Evolutionary conservation across 2,888 invertebrate species (phyloP), one percentile per base, ranked within the genome.

Genomic region (Zygothrica quintamaculata): DNA sequence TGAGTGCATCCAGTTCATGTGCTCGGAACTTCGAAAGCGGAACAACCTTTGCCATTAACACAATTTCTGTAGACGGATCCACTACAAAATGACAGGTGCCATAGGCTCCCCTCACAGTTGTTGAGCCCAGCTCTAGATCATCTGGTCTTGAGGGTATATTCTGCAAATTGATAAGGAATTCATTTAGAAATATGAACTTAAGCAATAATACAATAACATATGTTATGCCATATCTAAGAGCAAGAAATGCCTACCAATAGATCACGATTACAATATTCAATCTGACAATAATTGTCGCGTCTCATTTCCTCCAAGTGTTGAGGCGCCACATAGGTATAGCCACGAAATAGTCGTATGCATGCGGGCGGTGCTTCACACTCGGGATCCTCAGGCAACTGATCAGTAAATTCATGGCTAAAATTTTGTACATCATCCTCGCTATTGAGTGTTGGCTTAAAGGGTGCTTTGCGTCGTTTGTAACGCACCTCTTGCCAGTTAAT

Each of bases 401-500:
- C 94, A 0, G 99, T 99, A 92, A 99, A 99, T 92, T 99, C 99
- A 72, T 97, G 97, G 39, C 98, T 96, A 91, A 99, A 99, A 93
- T 99, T 98, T 88, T 97, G 96, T 9, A 97, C 97, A 92, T 99
- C 99, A 66, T 97, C 93, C 90, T 98, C 97, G 90, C 95, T 93
- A 71, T 92, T 92, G 51, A 99, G 95, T 57, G 93, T 93, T n/a
- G 99, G 99, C 74, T 95, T 94, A 92, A 98, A 98, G 1, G 98
- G 98, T 0, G 99, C 97, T 9, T 94, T 91, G 57, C 97, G 93
- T 77, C 94, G 93, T 86, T 97, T 96, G 0, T 92, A 92, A 1
- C 95, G 94, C 44, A 99, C 92, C 47, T 95, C 94, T 11, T 93
- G 93, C 99, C 99, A 99, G 90, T 96, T 95, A 25, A 98, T 91